Base-by-base conservation (phyloP, 2,797 vertebrate species). In the Syngnathus acus region DNA sequence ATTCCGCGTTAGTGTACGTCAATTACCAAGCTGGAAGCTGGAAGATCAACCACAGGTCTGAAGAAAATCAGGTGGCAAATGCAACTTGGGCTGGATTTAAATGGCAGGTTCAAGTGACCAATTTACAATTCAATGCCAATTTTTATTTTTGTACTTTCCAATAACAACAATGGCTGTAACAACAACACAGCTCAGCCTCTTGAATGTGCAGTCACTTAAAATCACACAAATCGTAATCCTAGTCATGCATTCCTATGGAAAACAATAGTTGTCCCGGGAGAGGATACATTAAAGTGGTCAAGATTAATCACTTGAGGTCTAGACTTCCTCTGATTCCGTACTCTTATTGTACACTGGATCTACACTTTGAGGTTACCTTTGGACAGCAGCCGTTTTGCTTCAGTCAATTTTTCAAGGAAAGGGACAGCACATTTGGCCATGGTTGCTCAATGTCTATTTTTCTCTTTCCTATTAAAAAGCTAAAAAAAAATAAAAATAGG, bases 211-310 rank as follows among this genome's bases (percentile, higher is more conserved):
- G 17, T 59, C 57, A 19, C 14, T 4, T 7, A 39, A 39, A 59
- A 59, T 72, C 71, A 62, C 48, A 51, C 8, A 26, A 19, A 51
- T 68, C 69, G 67, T 68, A 65, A 73, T 80, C 69, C 68, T 62
- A 83, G 55, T 78, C 72, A 65, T 69, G 72, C 74, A 68, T 77
- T 80, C 82, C 81, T 80, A 74, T 80, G 82, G 83, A 82, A 84
- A 84, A 85, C 78, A 70, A 80, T 77, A 68, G 64, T 71, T 72
- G 70, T 80, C 78, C 74, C 71, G 66, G 57, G 64, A 21, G 73
- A 75, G 73, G 62, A 61, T 70, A 71, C 79, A 65, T 77, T 84
- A 84, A 17, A 64, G 67, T 72, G 82, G 78, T 82, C 82, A 74
- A 76, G 70, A 73, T 74, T 72, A 82, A 83, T 83, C 73, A 82